A percentile compares a stretch with the other conserved stretches of the same genome.
Evolutionary conservation across 2,113 vertebrate genomes (phyloP).

Genomic region (Motacilla tschutschensis): DNA sequence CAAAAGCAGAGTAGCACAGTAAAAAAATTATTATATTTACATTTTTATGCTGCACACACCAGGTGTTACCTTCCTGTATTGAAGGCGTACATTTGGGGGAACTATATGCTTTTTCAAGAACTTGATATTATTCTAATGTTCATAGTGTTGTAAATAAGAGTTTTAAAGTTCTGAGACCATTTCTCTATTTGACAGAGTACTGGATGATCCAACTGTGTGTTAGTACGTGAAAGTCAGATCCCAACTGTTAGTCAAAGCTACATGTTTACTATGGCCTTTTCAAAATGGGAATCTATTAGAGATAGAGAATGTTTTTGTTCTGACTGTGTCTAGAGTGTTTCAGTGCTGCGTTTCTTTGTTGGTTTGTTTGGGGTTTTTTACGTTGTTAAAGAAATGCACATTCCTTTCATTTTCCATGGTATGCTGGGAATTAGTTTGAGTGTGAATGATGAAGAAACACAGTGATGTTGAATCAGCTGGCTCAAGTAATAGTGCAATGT

Average conservation of each 20-base stretch:
- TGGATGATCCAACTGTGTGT: constrained; percentile 53
- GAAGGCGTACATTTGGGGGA: constrained; percentile 54
- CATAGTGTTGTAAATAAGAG: constrained; percentile 70
- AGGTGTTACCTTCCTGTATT: constrained; percentile 53
- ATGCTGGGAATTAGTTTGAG: constrained; percentile 67
- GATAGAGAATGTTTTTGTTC: constrained; percentile 73
- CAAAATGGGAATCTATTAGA: constrained; percentile 48
- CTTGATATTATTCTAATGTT: constrained; percentile 64
- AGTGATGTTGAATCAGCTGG: constrained; percentile 72
- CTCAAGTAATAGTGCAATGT: constrained; percentile 82
- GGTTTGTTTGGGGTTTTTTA: constrained; percentile 53
- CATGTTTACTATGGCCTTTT: constrained; percentile 55
- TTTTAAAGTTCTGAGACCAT: constrained; percentile 61
- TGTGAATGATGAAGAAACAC: constrained; percentile 72
- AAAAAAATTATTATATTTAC: constrained; percentile 57
- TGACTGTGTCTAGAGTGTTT: constrained; percentile 80
- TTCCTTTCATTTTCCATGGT: constrained; percentile 71
- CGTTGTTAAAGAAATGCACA: constrained; percentile 75
- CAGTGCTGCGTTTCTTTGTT: constrained; percentile 47
- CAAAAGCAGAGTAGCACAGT: constrained; percentile 59
- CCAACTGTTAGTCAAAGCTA: constrained; percentile 24
- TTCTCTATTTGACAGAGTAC: constrained; percentile 60
- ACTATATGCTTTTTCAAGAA: constrained; percentile 63
- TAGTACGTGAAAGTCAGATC: constrained; percentile 39
- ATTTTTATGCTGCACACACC: constrained; percentile 65